phyloP scores from a whole-genome alignment of 2,797 vertebrate genomes.

The Syngnathus acus region DNA sequence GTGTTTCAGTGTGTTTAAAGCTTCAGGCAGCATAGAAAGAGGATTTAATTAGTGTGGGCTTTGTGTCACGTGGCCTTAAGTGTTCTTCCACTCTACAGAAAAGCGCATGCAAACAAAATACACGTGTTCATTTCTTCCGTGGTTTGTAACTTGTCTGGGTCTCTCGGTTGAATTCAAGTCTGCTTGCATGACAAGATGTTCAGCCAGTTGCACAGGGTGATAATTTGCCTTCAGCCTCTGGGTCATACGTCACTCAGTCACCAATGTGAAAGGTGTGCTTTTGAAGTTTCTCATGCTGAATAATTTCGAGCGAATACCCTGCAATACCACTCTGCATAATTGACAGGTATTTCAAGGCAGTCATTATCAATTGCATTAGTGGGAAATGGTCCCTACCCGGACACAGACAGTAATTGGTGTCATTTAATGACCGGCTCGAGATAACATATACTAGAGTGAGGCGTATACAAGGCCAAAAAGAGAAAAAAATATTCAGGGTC shows the following conservation, averaged over 20 bases:
- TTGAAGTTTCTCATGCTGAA: slow-evolving; percentile 20
- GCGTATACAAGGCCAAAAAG: no score
- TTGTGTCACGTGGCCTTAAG: slow-evolving; percentile 33
- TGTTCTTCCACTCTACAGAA: slow-evolving; percentile 8
- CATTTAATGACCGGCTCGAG: neutral
- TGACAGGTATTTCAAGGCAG: slow-evolving; percentile 33
- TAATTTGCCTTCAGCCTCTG: neutral
- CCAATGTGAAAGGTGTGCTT: slow-evolving; percentile 6
- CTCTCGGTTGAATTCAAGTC: slow-evolving; percentile 19
- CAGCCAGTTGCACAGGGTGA: slow-evolving; percentile 18
- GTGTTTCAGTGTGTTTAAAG: slow-evolving; percentile 6
- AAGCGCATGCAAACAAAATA: slow-evolving; percentile 2
- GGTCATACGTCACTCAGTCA: neutral
- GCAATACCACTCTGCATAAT: slow-evolving; percentile 35
- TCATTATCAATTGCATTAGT: slow-evolving; percentile 4
- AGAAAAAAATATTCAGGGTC: neutral
- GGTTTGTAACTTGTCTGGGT: slow-evolving; percentile 9
- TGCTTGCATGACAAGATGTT: slow-evolving; percentile 27
- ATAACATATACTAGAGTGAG: neutral
- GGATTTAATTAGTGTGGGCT: slow-evolving; percentile 33
- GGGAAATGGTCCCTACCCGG: neutral
- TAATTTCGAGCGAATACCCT: slow-evolving; percentile 43
- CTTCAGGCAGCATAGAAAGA: slow-evolving; percentile 16
- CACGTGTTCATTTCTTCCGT: slow-evolving; percentile 11
- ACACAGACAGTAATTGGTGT: neutral